Conservation (phyloP, 2,797 vertebrate species). For the Propithecus deckenii region DNA sequence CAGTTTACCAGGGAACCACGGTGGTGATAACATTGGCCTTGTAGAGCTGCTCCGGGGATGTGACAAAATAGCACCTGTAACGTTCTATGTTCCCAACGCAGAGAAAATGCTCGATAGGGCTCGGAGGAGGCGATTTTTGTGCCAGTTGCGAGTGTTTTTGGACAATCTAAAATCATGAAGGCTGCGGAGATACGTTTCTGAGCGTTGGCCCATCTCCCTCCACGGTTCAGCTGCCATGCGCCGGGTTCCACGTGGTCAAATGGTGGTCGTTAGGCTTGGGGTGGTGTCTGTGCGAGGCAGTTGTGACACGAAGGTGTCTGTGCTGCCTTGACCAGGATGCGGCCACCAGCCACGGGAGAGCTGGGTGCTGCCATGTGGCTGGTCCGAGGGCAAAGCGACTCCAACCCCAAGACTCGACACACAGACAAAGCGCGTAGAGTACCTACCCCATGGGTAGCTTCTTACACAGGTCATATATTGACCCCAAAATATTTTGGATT, state of each 20-base stretch:
- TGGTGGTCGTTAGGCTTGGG: fast-evolving
- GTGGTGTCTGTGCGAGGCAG: no score
- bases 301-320: fast-evolving
- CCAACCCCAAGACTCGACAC: not conserved
- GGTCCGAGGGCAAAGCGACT: not conserved
- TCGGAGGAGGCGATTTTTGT: fast-evolving
- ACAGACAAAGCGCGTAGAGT: fast-evolving
- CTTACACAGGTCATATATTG: fast-evolving
- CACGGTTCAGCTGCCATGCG: fast-evolving
- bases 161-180: not conserved
- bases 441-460: fast-evolving
- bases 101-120: fast-evolving
- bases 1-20: fast-evolving
- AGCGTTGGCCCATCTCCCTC: fast-evolving
- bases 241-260: fast-evolving
- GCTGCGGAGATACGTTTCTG: fast-evolving
- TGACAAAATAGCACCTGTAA: fast-evolving
- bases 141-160: not conserved
- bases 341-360: fast-evolving
- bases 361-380: fast-evolving
- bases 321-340: fast-evolving
- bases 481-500: not conserved
- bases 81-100: no score
- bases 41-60: fast-evolving
- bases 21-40: fast-evolving